These are phyloP conservation scores for Temnothorax longispinosus DNA, from an alignment of 1,140 invertebrate species.

Conservation along the genomic window DNA sequence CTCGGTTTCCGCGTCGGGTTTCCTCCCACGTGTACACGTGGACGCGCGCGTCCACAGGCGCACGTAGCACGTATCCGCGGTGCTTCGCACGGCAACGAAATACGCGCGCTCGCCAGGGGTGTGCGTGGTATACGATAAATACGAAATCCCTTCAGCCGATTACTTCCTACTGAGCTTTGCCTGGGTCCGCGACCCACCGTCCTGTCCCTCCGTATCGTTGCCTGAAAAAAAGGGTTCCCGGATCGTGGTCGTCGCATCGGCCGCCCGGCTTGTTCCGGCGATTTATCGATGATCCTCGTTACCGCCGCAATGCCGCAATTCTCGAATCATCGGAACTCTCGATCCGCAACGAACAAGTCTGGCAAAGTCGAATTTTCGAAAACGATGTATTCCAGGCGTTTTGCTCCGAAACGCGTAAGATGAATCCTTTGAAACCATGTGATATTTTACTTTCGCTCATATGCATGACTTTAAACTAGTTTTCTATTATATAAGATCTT, in stretches of 20 bases:
- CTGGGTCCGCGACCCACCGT: constrained; percentile 58
- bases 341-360: background rate
- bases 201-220: constrained; percentile 59
- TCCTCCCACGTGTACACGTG: constrained; percentile 55
- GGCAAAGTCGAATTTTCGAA: background rate
- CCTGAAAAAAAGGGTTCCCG: constrained; percentile 42
- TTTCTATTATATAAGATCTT: background rate
- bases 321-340: background rate
- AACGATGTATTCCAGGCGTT: background rate
- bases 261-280: background rate
- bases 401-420: background rate
- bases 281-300: constrained; percentile 45
- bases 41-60: background rate
- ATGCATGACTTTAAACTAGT: background rate
- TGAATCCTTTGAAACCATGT: background rate
- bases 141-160: constrained; percentile 76
- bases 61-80: constrained; percentile 2
- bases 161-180: constrained; percentile 75
- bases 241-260: constrained; percentile 30
- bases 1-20: constrained; percentile 33
- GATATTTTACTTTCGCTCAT: background rate
- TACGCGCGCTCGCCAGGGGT: constrained; percentile 25
- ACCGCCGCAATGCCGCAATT: constrained; percentile 9
- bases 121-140: constrained; percentile 72
- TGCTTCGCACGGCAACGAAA: constrained; percentile 30